Base-by-base conservation (phyloP, 2,113 vertebrate species). In the Clarias macrocephalus region DNA sequence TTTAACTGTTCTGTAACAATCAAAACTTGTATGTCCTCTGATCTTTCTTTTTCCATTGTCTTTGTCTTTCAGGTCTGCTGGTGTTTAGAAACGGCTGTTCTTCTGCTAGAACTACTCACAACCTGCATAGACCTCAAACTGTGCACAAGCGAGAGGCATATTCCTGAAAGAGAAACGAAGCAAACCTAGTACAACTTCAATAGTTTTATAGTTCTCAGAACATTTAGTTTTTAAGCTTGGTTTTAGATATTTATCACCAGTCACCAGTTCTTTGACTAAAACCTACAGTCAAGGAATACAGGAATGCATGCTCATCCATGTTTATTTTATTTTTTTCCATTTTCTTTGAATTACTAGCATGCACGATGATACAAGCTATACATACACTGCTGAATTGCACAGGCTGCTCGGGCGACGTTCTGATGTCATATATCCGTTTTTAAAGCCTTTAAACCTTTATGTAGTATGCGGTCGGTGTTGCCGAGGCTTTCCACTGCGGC, bases 191-290 rank as follows among this genome's bases (percentile, higher is more conserved):
- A 28, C 62, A 80, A 5, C 25, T 68, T 86, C 52, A 80, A 70
- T 28, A 56, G 28, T 70, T 86, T 86, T 86, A 70, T 30, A 70
- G 85, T 80, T 86, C 85, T 86, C 76, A 68, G 42, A 37, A 66
- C 10, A n/a, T 19, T 19, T n/a, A 4, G 7, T 33, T 21, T 23
- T 19, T 52, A n/a, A 10, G 2, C 9, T 37, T 6, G 16, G 28
- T 56, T 60, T 70, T 57, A 23, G 30, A 80, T 59, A 21, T 80
- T 57, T 1, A 48, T 48, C 48, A 48, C 48, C 42, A 48, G 42
- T 63, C 33, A 28, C 4, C 57, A 19, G 60, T 66, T 12, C 25
- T 85, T 19, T 54, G 25, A 57, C 52, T 28, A 5, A 60, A 60
- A 28, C 42, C 42, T 83, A 54, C 63, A 68, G 25, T 6, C 33